Evolutionary conservation across 2,113 vertebrate genomes (phyloP).

Genomic region (Poecilia latipinna): DNA sequence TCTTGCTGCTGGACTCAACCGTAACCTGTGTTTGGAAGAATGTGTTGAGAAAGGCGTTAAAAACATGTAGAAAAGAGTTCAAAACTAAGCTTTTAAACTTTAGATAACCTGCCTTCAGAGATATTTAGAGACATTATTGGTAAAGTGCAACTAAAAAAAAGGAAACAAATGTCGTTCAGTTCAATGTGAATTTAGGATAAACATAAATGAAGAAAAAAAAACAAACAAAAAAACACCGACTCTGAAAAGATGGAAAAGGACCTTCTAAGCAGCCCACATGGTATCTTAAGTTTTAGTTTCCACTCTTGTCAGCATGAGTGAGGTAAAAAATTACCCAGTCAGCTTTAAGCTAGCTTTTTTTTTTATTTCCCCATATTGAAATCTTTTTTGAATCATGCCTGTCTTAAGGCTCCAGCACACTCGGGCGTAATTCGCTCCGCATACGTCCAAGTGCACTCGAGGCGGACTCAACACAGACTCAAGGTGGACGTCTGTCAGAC

Average conservation of each 20-base stretch:
- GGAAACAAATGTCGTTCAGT: not conserved
- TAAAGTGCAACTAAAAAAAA: not conserved
- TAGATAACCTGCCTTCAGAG: not conserved
- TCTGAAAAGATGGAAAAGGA: not conserved
- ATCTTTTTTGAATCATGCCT: too few species aligned
- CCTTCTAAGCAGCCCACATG: not conserved
- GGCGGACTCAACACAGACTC: too few species aligned
- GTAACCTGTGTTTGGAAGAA: conserved; percentile 77
- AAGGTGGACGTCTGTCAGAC: too few species aligned
- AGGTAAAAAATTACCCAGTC: not conserved
- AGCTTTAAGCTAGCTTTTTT: not conserved
- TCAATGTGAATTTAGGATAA: not conserved
- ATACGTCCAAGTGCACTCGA: too few species aligned
- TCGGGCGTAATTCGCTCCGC: too few species aligned
- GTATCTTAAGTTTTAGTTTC: not conserved
- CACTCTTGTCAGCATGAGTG: not conserved
- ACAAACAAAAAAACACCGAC: not conserved
- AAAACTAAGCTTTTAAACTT: not conserved
- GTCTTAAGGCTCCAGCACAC: too few species aligned
- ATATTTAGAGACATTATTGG: not conserved
- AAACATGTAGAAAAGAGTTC: not conserved
- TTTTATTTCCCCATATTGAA: too few species aligned
- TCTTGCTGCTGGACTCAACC: conserved; percentile 94
- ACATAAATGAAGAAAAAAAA: too few species aligned
- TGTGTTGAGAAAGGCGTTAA: not conserved